Percentiles rank a stretch among this genome's conserved stretches.
Evolutionary conservation across 2,113 vertebrate genomes (phyloP).

Genomic region (Cisticola juncidis): DNA sequence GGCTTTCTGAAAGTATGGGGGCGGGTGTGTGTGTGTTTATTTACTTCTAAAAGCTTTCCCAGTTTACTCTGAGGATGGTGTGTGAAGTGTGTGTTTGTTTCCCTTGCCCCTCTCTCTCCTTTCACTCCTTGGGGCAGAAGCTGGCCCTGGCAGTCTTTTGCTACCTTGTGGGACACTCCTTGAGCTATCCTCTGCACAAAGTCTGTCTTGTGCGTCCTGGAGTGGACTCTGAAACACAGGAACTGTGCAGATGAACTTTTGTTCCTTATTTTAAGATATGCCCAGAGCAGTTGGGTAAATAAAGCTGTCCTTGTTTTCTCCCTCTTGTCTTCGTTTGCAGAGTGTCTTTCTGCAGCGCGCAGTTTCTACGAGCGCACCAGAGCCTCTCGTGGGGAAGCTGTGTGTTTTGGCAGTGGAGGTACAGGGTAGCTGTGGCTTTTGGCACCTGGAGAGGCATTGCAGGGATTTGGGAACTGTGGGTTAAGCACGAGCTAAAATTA

Average conservation of each 20-base stretch:
- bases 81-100: neutral
- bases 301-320: neutral
- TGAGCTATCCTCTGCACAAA: neutral
- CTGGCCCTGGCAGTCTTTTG: neutral
- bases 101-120: neutral
- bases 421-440: neutral
- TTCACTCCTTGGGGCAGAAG: neutral
- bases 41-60: neutral
- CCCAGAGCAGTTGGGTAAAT: neutral
- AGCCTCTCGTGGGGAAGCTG: neutral
- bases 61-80: neutral
- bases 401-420: neutral
- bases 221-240: neutral
- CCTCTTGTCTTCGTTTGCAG: neutral
- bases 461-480: neutral
- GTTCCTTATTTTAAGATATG: neutral
- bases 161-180: neutral
- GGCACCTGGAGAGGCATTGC: neutral
- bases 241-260: constrained; percentile 12
- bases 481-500: constrained; percentile 32
- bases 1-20: neutral
- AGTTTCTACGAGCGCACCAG: neutral
- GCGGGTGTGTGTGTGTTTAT: neutral
- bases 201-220: neutral
- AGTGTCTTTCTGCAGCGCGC: neutral